phyloP scores from a whole-genome alignment of 1,140 invertebrate species.

The Apis mellifera region Amel_HAv3.1 CM009937.2:9246501-9247000 shows the following conservation, averaged over 20 bases:
- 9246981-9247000: constrained; percentile 11
- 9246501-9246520: not conserved
- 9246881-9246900: too few relatives aligned
- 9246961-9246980: not conserved
- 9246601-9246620: not conserved
- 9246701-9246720: not conserved
- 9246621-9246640: not conserved
- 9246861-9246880: too few relatives aligned
- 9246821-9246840: too few relatives aligned
- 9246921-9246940: not conserved
- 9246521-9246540: constrained; percentile 3
- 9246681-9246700: not conserved
- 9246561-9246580: not conserved
- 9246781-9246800: too few relatives aligned
- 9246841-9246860: too few relatives aligned
- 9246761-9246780: not conserved
- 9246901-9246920: too few relatives aligned
- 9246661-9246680: not conserved
- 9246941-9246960: not conserved
- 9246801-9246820: too few relatives aligned
- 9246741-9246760: not conserved
- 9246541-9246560: not conserved
- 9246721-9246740: not conserved
- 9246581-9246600: too few relatives aligned
- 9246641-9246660: not conserved